These are phyloP conservation scores for Capitella teleta DNA, from an alignment of 1,140 invertebrate species.

Conservation along the genomic window DNA sequence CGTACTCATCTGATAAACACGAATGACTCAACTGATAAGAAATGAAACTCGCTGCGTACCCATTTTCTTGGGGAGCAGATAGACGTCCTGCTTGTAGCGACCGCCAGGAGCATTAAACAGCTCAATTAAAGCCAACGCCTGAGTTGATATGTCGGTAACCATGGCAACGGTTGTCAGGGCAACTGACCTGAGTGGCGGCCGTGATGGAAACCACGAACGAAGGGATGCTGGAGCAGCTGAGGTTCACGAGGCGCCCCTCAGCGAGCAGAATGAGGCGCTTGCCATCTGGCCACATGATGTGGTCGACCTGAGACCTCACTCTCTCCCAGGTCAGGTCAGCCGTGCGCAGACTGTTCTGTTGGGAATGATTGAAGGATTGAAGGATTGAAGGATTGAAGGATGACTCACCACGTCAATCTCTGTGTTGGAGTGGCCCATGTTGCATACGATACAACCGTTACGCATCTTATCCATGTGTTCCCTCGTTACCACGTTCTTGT, in stretches of 20 bases:
- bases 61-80: constrained; percentile 96
- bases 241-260: constrained; percentile 82
- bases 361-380: too few relatives aligned
- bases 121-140: constrained; percentile 87
- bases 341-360: constrained; percentile 78
- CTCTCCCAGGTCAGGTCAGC: constrained; percentile 94
- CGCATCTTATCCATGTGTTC: constrained; percentile 96
- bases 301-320: constrained; percentile 91
- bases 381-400: too few relatives aligned
- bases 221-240: constrained; percentile 92
- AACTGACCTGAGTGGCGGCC: constrained; percentile 61
- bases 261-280: constrained; percentile 66
- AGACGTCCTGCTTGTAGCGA: constrained; percentile 92
- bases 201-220: constrained; percentile 95
- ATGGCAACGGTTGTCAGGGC: neutral
- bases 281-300: constrained; percentile 89
- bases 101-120: constrained; percentile 87
- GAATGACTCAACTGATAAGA: neutral
- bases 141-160: constrained; percentile 4
- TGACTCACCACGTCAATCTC: constrained; percentile 89
- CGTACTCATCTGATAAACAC: constrained; percentile 78
- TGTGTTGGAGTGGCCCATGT: constrained; percentile 97
- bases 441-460: constrained; percentile 90
- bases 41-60: constrained; percentile 47
- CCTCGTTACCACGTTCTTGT: constrained; percentile 89